Base-by-base conservation (phyloP, 2,888 invertebrate species). In the Cephus sareptanus region DNA sequence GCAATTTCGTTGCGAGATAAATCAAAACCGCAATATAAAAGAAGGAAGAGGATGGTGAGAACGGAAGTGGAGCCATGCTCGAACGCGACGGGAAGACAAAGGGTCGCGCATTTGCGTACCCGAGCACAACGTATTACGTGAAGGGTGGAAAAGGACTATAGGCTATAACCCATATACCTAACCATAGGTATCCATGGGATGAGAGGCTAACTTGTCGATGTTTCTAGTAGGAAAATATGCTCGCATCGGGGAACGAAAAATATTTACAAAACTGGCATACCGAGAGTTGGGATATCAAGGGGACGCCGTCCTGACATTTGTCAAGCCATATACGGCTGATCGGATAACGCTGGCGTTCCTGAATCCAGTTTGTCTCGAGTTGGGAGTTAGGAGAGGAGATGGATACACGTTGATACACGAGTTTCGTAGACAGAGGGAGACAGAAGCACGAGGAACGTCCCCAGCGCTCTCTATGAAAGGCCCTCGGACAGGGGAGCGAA, bases 11-110 rank as follows among this genome's bases (percentile, higher is more conserved):
- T 1, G 75, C 15, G 79, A 80, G 77, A 84, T 79, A 81, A 81
- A 79, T 79, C 80, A 78, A 79, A 79, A 34, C 35, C 74, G 34
- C 37, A 34, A 76, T 40, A 74, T 69, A 76, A 78, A 79, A 78
- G 82, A 84, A 82, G 83, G 80, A 75, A 74, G 70, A 40, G 34
- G 77, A 71, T 71, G 9, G 71, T 3, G 31, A 31, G 71, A 71
- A 71, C 15, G 31, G 13, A 31, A 34, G 23, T 31, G 30, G 31
- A 34, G 71, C 30, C 11, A 11, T 71, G 6, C 71, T 33, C 71
- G 71, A 31, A 56, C 71, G 31, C 71, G 71, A 56, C 71, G 30
- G 71, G 71, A 34, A 71, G 71, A 71, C 71, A 71, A 71, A 71
- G 71, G 71, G 31, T 33, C 71, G 71, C 31, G 71, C 34, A 56